A percentile compares a stretch with the other conserved stretches of the same genome.
Evolutionary conservation across 2,113 vertebrate genomes (phyloP).

Genomic region (Chaenogobius annularis): DNA sequence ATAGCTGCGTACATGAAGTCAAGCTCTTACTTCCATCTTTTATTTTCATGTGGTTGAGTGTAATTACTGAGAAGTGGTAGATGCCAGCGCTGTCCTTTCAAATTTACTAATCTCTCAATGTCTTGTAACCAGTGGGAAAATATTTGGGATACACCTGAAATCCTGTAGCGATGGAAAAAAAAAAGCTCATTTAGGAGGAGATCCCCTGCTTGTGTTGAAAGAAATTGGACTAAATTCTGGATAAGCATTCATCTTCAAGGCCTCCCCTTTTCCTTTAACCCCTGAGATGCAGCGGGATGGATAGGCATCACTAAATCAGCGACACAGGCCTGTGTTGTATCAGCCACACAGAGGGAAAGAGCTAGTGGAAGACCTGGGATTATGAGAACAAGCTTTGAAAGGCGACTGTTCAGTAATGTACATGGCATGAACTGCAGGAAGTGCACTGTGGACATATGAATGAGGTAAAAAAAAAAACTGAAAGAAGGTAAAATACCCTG

Average conservation of each 20-base stretch:
- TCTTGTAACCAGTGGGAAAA: constrained; percentile 5
- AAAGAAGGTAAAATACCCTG: too few species aligned
- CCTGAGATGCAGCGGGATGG: constrained; percentile 55
- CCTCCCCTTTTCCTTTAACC: constrained; percentile 60
- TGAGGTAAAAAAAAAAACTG: not conserved
- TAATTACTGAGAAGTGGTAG: constrained; percentile 67
- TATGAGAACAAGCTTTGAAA: constrained; percentile 32
- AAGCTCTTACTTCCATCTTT: constrained; percentile 29
- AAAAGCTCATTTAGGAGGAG: constrained; percentile 31
- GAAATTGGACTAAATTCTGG: constrained; percentile 64
- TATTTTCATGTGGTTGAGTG: constrained; percentile 48
- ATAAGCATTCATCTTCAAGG: constrained; percentile 57
- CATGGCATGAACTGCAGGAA: constrained; percentile 20
- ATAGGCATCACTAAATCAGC: constrained; percentile 62
- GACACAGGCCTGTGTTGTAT: constrained; percentile 56
- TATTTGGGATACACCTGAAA: constrained; percentile 59
- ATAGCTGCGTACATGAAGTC: constrained; percentile 45
- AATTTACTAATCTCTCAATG: constrained; percentile 30
- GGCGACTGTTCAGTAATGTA: constrained; percentile 32
- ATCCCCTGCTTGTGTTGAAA: constrained; percentile 58
- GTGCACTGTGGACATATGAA: constrained; percentile 24
- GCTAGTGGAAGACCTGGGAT: constrained; percentile 35
- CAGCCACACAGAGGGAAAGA: constrained; percentile 51
- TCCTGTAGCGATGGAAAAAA: constrained; percentile 29
- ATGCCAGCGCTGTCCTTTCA: constrained; percentile 53